These are phyloP conservation scores for Dryobotodes eremita DNA, from an alignment of 2,888 invertebrate species.

Conservation along the genomic window DNA sequence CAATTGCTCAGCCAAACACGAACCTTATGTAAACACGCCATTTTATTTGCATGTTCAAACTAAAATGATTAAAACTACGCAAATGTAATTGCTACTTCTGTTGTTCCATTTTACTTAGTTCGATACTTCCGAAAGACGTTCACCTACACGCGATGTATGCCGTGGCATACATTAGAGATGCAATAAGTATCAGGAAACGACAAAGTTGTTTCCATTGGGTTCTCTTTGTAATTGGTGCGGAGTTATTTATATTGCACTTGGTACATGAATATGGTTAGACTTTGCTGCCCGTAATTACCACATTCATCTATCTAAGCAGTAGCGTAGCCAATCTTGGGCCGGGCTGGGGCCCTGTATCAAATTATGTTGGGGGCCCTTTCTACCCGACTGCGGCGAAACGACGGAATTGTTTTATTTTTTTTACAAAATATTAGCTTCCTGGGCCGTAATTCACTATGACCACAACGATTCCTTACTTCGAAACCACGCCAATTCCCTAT, in stretches of 20 bases:
- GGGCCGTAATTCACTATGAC: no score
- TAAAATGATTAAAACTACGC: conserved; percentile 37
- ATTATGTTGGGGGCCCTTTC: not conserved
- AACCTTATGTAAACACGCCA: conserved; percentile 49
- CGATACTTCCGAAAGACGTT: conserved; percentile 59
- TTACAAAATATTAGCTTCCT: no score
- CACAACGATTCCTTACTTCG: no score
- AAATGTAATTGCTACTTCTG: conserved; percentile 50
- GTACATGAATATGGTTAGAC: conserved; percentile 17
- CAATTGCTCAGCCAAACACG: conserved; percentile 22
- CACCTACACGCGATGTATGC: conserved; percentile 54
- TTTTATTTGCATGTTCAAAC: conserved; percentile 47
- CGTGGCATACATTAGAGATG: conserved; percentile 60
- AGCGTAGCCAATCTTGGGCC: not conserved
- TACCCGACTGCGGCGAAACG: not conserved
- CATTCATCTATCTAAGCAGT: not conserved
- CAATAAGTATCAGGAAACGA: conserved; percentile 46
- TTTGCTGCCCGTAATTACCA: not conserved
- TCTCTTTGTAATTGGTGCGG: conserved; percentile 34
- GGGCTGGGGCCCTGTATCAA: not conserved
- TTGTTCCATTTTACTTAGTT: conserved; percentile 45
- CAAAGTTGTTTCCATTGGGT: conserved; percentile 41
- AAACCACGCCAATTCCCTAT: no score
- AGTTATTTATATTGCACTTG: conserved; percentile 41
- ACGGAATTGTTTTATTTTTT: no score